phyloP scores from a whole-genome alignment of 2,797 vertebrate species.

The Manis crassicaudata region DNA sequence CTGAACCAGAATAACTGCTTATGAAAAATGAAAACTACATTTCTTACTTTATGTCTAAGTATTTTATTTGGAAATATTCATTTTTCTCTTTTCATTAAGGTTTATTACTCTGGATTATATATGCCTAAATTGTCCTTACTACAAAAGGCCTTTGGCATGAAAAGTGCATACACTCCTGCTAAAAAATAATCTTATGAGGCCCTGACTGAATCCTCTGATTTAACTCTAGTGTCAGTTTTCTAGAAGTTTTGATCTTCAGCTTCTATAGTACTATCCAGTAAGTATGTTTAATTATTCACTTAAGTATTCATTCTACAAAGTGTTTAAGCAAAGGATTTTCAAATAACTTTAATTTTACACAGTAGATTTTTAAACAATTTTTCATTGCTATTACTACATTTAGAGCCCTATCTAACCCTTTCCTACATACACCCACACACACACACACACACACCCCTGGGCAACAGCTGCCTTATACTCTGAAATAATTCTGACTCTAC shows the following conservation, averaged over 20 bases:
- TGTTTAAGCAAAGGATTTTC: background rate
- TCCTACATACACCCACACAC: background rate
- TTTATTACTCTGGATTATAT: constrained; percentile 40
- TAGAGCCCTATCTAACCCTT: background rate
- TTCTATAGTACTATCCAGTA: background rate
- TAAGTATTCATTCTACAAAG: background rate
- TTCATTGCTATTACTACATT: background rate
- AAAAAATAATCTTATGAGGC: background rate
- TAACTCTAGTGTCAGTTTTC: constrained; percentile 33
- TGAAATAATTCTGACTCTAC: background rate
- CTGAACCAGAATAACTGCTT: constrained; percentile 10
- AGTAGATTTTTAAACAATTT: background rate
- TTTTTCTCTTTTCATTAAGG: constrained; percentile 50
- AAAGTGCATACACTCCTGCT: background rate
- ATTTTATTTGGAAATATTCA: constrained; percentile 49
- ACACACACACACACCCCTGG: background rate
- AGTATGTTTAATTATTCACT: background rate
- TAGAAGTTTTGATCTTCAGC: background rate
- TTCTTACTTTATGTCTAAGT: constrained; percentile 37
- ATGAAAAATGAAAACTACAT: constrained; percentile 56
- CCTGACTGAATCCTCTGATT: background rate
- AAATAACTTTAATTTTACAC: constrained; percentile 15
- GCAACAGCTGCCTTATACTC: background rate
- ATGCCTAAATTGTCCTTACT: constrained; percentile 1
- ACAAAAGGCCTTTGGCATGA: background rate